phyloP scores from a whole-genome alignment of 2,113 vertebrate genomes.

The Acrocephalus kingi region DNA sequence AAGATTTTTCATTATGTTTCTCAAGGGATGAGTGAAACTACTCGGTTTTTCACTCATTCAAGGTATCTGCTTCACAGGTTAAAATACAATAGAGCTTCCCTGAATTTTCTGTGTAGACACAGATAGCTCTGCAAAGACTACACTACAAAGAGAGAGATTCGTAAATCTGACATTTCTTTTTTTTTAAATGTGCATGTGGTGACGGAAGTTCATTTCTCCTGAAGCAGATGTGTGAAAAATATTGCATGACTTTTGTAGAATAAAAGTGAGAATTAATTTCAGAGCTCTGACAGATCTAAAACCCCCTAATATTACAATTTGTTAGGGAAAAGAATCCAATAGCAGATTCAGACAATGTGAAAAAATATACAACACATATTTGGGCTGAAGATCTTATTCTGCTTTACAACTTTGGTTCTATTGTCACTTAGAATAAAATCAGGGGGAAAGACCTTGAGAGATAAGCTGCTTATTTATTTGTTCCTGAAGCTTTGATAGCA shows the following conservation, averaged over 20 bases:
- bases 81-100: slow-evolving; percentile 1
- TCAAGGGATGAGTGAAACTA: background rate
- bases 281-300: slow-evolving; percentile 25
- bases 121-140: background rate
- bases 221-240: slow-evolving; percentile 30
- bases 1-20: slow-evolving; percentile 21
- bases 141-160: background rate
- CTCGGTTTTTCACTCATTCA: slow-evolving; percentile 1
- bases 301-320: background rate
- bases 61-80: background rate
- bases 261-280: slow-evolving; percentile 42
- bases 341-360: slow-evolving; percentile 28
- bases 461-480: slow-evolving; percentile 71
- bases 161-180: background rate
- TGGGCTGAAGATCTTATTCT: slow-evolving; percentile 28
- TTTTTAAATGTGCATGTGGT: background rate
- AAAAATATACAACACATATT: slow-evolving; percentile 43
- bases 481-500: slow-evolving; percentile 66
- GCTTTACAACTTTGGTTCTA: slow-evolving; percentile 50
- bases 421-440: slow-evolving; percentile 68
- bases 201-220: background rate
- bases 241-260: background rate
- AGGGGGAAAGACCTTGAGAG: slow-evolving; percentile 67
- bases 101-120: slow-evolving; percentile 14
- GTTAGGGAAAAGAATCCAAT: background rate